Evolutionary conservation across 2,888 invertebrate genomes (phyloP), one percentile per base, ranked within the genome.

Genomic region (Phymatocera aterrima): DNA sequence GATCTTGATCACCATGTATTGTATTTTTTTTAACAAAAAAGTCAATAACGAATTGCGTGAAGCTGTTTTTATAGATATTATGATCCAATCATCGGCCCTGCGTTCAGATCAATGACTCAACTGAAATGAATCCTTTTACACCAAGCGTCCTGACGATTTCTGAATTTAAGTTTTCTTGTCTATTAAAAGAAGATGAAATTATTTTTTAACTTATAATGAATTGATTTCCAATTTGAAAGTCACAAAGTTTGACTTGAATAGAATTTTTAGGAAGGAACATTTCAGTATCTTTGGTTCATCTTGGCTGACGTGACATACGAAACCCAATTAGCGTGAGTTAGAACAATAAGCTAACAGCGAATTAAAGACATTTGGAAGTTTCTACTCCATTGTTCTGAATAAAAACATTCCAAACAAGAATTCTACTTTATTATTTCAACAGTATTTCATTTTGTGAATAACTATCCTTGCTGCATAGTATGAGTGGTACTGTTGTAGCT

Each of bases 351-450:
- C 28, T 48, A 70, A 31, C 46, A 40, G 15, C 48, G 48, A 51
- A 18, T 68, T 5, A 46, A 46, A 68, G 68, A 28, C 46, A 68
- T 21, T 68, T 43, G 68, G 34, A 28, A 68, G 28, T 46, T 68
- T 28, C 31, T 43, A 28, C 1, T 15, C 24, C 8, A n/a, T 72
- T n/a, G n/a, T n/a, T 72, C 18, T 72, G 6, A 72, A 51, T 72
- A 51, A 72, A 72, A 8, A 72, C 48, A 46, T 68, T 68, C 51
- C 48, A 43, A 72, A 72, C 34, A 31, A 72, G n/a, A 51, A 51
- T 72, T n/a, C 3, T 31, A 8, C 3, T 12, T 31, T 10, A n/a
- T 51, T n/a, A 8, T 34, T 68, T 3, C n/a, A 51, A 15, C 4
- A 5, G 43, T 28, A 24, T 43, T 28, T n/a, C n/a, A n/a, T 40